Conservation (phyloP, 1,140 invertebrate species). For the Atopsyche davidsoni region DNA sequence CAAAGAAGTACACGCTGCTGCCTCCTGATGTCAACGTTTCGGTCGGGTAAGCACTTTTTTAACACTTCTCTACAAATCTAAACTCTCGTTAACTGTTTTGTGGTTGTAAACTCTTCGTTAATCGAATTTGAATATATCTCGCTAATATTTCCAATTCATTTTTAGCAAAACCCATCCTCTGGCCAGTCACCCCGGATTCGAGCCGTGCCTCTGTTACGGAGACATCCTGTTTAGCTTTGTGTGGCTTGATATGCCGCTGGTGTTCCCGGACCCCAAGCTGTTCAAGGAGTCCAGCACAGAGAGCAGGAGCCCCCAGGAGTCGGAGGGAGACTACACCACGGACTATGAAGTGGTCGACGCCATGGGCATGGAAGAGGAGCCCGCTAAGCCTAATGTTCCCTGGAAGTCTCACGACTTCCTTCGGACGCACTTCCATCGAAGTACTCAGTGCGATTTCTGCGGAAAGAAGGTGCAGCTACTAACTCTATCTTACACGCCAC, state of each 20-base stretch:
- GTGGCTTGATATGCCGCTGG: slow-evolving; percentile 52
- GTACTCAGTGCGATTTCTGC: slow-evolving; percentile 86
- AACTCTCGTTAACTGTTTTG: not conserved
- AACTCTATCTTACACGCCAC: not conserved
- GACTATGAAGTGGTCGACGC: slow-evolving; percentile 31
- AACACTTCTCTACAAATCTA: not conserved
- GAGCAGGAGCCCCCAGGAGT: slow-evolving; percentile 15
- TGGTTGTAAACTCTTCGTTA: not conserved
- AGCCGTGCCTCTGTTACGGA: slow-evolving; percentile 82
- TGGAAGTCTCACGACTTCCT: slow-evolving; percentile 67
- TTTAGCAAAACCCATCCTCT: slow-evolving; percentile 58
- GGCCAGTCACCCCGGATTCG: slow-evolving; percentile 76
- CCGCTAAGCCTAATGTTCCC: slow-evolving; percentile 18
- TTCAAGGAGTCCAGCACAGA: slow-evolving; percentile 4
- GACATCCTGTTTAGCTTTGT: slow-evolving; percentile 81
- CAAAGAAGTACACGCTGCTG: slow-evolving; percentile 66
- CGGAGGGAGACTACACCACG: slow-evolving; percentile 29
- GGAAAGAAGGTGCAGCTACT: slow-evolving; percentile 69
- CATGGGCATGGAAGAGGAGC: slow-evolving; percentile 6
- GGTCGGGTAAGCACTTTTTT: slow-evolving; percentile 46
- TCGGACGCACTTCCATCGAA: slow-evolving; percentile 77
- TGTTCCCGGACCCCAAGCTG: not conserved
- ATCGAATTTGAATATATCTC: not conserved
- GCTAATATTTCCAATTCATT: slow-evolving; percentile 7
- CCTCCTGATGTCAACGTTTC: slow-evolving; percentile 61